A percentile compares a stretch with the other conserved stretches of the same genome.
phyloP scores from a whole-genome alignment of 2,888 invertebrate species.

The Drosophila nr. perissopoda region DNA sequence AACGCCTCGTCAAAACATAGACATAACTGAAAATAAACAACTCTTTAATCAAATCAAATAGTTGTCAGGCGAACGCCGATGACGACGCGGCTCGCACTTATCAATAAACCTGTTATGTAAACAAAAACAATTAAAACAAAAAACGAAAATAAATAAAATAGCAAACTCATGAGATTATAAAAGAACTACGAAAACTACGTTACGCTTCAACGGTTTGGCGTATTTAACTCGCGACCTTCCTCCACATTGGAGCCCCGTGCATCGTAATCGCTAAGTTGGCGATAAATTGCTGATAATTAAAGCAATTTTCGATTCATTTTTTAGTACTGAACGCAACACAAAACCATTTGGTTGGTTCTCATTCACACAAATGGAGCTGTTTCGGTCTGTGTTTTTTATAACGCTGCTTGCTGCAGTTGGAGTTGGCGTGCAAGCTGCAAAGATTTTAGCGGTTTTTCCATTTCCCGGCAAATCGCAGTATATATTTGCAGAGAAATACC shows the following conservation, averaged over 20 bases:
- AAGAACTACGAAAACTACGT: slow-evolving; percentile 4
- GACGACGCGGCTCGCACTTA: slow-evolving; percentile 12
- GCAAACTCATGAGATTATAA: not conserved
- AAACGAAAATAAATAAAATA: not conserved
- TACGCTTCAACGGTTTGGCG: slow-evolving; percentile 42
- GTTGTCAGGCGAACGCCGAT: slow-evolving; percentile 27
- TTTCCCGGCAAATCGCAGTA: slow-evolving; percentile 80
- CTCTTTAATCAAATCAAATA: slow-evolving; percentile 47
- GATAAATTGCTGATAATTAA: slow-evolving; percentile 41
- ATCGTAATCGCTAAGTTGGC: slow-evolving; percentile 1
- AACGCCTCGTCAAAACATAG: slow-evolving; percentile 39
- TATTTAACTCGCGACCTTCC: slow-evolving; percentile 15
- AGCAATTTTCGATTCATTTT: slow-evolving; percentile 4
- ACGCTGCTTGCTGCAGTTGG: slow-evolving; percentile 12
- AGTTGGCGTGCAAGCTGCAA: slow-evolving; percentile 44
- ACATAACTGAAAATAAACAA: slow-evolving; percentile 16
- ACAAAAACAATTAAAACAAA: slow-evolving; percentile 11
- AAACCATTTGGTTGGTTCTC: slow-evolving; percentile 14
- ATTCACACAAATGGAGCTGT: slow-evolving; percentile 29
- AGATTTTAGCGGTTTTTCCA: slow-evolving; percentile 73
- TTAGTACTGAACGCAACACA: slow-evolving; percentile 37
- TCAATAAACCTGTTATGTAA: slow-evolving; percentile 17
- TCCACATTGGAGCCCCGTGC: not conserved
- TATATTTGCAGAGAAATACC: slow-evolving; percentile 77
- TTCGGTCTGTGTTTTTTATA: slow-evolving; percentile 1